Percentiles rank a stretch among this genome's conserved stretches.
phyloP scores from a whole-genome alignment of 2,113 vertebrate genomes.

The Labeo rohita region DNA sequence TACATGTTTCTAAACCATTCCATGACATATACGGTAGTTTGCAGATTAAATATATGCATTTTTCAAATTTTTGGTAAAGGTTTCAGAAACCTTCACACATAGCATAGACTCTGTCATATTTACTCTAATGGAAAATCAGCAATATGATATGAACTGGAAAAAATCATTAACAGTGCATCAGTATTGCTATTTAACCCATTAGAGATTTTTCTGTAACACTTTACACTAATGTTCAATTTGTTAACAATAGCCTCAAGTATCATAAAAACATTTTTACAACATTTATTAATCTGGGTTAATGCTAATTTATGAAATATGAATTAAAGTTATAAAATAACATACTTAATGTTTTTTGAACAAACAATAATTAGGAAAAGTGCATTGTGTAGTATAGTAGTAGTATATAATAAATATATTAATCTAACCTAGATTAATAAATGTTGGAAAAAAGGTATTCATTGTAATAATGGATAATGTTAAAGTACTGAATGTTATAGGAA shows the following conservation, averaged over 20 bases:
- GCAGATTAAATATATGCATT: neutral
- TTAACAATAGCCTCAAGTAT: neutral
- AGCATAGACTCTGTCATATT: neutral
- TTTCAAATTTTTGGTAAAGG: neutral
- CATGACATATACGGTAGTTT: neutral
- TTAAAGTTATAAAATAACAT: neutral
- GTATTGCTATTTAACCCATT: conserved; percentile 14
- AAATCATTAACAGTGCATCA: conserved; percentile 6
- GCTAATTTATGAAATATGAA: neutral
- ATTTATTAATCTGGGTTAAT: neutral
- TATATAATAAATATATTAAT: neutral
- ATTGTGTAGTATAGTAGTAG: neutral
- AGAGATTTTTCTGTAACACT: conserved; percentile 24
- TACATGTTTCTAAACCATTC: neutral
- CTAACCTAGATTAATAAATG: neutral
- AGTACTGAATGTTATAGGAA: neutral
- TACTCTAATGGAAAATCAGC: conserved; percentile 10
- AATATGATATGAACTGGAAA: conserved; percentile 19
- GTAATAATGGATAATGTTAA: too few relatives aligned
- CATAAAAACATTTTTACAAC: neutral
- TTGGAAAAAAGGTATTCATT: neutral
- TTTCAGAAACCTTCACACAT: conserved; percentile 3
- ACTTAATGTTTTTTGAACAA: neutral
- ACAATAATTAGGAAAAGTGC: neutral
- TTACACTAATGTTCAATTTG: neutral